Evolutionary conservation across 2,113 vertebrate genomes (phyloP).

Genomic region (Bothrops jararaca): DNA sequence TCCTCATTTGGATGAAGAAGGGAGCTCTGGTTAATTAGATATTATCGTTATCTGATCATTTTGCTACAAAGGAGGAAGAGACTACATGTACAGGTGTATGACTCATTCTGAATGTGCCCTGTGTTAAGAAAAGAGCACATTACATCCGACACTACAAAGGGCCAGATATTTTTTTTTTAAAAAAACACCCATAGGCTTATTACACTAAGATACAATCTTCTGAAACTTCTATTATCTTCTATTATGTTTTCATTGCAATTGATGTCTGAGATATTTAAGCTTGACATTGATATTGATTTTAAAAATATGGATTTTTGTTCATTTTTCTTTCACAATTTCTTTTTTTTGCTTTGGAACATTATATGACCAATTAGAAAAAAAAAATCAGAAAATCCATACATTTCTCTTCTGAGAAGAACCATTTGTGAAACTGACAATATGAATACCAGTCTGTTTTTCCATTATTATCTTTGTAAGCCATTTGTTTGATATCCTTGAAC

Average conservation of each 20-base stretch:
- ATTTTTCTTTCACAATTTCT: not conserved
- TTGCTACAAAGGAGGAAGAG: not conserved
- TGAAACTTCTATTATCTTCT: not conserved
- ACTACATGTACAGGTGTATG: not conserved
- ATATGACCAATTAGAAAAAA: not conserved
- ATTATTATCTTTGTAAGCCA: not conserved
- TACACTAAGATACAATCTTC: not conserved
- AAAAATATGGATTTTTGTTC: not conserved
- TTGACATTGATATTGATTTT: not conserved
- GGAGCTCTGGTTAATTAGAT: not conserved
- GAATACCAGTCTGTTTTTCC: not conserved
- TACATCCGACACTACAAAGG: not conserved
- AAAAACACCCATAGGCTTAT: not conserved
- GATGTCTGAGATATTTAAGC: not conserved
- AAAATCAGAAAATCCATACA: not conserved
- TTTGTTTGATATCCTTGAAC: not conserved
- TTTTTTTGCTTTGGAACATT: not conserved
- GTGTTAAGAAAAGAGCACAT: not conserved
- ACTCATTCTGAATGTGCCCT: not conserved
- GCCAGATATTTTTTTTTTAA: not conserved
- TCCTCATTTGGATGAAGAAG: not conserved
- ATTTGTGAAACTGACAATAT: not conserved
- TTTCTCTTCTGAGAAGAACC: not conserved
- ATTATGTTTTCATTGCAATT: not conserved
- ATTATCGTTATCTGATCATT: not conserved